A percentile compares a stretch with the other conserved stretches of the same genome.
Conservation (phyloP, 2,113 vertebrate species). For the Chaetops frenatus region DNA sequence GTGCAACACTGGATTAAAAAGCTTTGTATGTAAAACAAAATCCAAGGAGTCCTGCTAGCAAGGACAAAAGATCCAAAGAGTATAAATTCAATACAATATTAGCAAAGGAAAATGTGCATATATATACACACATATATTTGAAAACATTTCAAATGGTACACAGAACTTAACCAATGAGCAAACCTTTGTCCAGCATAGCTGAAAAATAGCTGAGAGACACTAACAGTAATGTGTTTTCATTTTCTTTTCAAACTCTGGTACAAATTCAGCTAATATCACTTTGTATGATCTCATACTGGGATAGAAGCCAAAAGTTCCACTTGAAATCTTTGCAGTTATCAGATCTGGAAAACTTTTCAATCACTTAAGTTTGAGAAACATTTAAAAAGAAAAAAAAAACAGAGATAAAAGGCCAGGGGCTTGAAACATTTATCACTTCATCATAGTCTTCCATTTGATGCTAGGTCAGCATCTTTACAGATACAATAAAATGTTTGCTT, state of each 20-base stretch:
- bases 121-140: background rate
- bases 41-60: background rate
- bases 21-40: background rate
- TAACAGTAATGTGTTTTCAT: background rate
- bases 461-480: slow-evolving; percentile 16
- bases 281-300: slow-evolving; percentile 51
- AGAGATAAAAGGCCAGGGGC: slow-evolving; percentile 26
- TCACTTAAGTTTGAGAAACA: slow-evolving; percentile 38
- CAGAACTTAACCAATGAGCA: background rate
- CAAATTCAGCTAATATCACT: slow-evolving; percentile 36
- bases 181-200: background rate
- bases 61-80: background rate
- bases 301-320: slow-evolving; percentile 58
- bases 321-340: slow-evolving; percentile 58
- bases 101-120: background rate
- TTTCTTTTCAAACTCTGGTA: slow-evolving; percentile 15
- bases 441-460: slow-evolving; percentile 30
- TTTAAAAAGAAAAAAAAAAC: background rate
- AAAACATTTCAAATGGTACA: background rate
- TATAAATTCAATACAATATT: background rate
- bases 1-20: background rate
- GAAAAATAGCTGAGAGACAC: background rate
- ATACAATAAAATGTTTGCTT: background rate
- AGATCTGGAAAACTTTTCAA: slow-evolving; percentile 61
- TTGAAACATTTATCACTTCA: slow-evolving; percentile 57